These are phyloP conservation scores for Paratrypauchen microcephalus DNA, from an alignment of 2,797 vertebrate species.

Conservation along the genomic window DNA sequence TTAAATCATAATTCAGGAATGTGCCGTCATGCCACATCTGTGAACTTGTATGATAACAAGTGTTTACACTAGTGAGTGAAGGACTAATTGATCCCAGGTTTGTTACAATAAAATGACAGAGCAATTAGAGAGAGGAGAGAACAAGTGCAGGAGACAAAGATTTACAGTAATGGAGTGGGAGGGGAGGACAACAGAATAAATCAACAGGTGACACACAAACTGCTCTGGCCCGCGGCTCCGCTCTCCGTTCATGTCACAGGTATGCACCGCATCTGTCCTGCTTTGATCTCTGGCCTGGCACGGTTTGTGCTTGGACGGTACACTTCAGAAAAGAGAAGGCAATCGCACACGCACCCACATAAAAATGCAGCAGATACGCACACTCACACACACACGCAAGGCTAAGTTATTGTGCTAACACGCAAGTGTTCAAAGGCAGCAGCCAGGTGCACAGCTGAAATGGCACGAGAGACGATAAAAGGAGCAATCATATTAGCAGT, in stretches of 20 bases:
- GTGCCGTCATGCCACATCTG: constrained; percentile 12
- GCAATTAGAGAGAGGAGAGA: constrained; percentile 15
- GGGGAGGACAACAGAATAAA: constrained; percentile 71
- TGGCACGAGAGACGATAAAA: constrained; percentile 71
- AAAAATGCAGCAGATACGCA: constrained; percentile 56
- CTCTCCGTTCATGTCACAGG: constrained; percentile 75
- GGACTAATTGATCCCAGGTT: constrained; percentile 39
- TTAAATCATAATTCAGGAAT: constrained; percentile 12
- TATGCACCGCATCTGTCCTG: constrained; percentile 73
- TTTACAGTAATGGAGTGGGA: constrained; percentile 24
- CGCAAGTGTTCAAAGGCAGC: constrained; percentile 73
- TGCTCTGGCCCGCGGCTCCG: constrained; percentile 74
- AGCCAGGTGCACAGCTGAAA: constrained; percentile 75
- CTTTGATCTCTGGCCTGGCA: constrained; percentile 81
- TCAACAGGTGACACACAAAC: constrained; percentile 73
- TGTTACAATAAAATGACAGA: constrained; percentile 35
- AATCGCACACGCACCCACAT: constrained; percentile 61
- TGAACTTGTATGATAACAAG: constrained; percentile 8
- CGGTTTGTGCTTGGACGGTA: constrained; percentile 53
- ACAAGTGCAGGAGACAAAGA: constrained; percentile 29
- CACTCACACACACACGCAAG: constrained; percentile 45
- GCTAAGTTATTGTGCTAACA: constrained; percentile 67
- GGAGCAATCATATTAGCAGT: constrained; percentile 70
- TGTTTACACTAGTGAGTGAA: constrained; percentile 24
- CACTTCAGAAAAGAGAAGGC: constrained; percentile 42